Evolutionary conservation across 2,113 vertebrate species (phyloP).

Genomic region (Dendropsophus ebraccatus): DNA sequence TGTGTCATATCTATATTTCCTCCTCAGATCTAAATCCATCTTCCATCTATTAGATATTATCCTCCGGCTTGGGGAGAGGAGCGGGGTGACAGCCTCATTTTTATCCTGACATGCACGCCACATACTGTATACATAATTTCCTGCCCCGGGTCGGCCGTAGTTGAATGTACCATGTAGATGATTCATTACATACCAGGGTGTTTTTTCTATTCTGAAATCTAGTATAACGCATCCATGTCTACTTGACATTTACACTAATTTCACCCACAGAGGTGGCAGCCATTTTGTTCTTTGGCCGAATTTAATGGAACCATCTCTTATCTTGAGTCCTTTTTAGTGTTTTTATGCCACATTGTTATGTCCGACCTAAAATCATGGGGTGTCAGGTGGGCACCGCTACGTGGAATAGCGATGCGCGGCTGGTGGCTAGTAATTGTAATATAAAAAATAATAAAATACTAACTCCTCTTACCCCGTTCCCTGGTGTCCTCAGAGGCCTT

Average conservation of each 20-base stretch:
- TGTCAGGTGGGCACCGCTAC: too few relatives aligned
- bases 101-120: not conserved
- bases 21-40: not conserved
- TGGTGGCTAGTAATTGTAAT: too few relatives aligned
- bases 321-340: too few relatives aligned
- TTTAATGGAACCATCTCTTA: too few relatives aligned
- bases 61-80: not conserved
- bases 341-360: too few relatives aligned
- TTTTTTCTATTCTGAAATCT: not conserved
- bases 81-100: not conserved
- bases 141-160: not conserved
- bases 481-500: too few relatives aligned
- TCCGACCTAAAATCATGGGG: too few relatives aligned
- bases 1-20: not conserved
- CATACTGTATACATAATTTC: conserved; percentile 8
- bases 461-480: too few relatives aligned
- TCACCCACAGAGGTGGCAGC: too few relatives aligned
- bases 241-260: not conserved
- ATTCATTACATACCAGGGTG: not conserved
- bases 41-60: not conserved
- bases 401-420: too few relatives aligned
- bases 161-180: not conserved
- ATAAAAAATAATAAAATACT: too few relatives aligned
- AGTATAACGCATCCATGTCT: not conserved
- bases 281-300: too few relatives aligned